Conservation (phyloP, 2,888 invertebrate species). For the Thecocarcelia acutangulata region DNA sequence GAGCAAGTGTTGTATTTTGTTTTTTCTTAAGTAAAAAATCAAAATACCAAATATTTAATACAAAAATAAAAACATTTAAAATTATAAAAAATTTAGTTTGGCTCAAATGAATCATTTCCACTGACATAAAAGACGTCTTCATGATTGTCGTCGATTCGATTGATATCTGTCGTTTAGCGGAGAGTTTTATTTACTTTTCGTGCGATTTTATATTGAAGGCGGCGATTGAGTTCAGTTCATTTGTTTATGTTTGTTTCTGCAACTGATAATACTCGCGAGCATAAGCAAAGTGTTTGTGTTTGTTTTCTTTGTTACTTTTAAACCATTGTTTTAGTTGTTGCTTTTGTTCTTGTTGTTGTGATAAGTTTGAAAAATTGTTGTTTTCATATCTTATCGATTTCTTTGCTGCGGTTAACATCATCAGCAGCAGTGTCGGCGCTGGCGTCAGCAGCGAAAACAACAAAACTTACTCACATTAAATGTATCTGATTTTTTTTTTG, state of each 20-base stretch:
- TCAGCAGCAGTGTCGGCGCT: slow-evolving; percentile 2
- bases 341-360: slow-evolving; percentile 12
- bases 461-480: not conserved
- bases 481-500: slow-evolving; percentile 39
- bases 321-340: slow-evolving; percentile 14
- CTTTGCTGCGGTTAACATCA: slow-evolving; percentile 17
- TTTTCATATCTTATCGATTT: slow-evolving; percentile 63
- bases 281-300: not conserved
- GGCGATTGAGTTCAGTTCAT: not conserved
- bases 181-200: not conserved
- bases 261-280: slow-evolving; percentile 13
- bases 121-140: not conserved
- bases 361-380: not conserved
- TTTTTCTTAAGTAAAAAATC: no score
- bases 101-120: no score
- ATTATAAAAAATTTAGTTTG: no score
- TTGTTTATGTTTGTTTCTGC: not conserved
- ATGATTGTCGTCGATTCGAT: not conserved
- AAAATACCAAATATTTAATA: no score
- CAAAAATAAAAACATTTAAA: no score
- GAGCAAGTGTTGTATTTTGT: no score
- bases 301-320: not conserved
- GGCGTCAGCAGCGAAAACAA: not conserved
- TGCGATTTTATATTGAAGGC: not conserved
- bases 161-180: not conserved